phyloP scores from a whole-genome alignment of 2,888 invertebrate species.

The Apodemia hepburni region DNA sequence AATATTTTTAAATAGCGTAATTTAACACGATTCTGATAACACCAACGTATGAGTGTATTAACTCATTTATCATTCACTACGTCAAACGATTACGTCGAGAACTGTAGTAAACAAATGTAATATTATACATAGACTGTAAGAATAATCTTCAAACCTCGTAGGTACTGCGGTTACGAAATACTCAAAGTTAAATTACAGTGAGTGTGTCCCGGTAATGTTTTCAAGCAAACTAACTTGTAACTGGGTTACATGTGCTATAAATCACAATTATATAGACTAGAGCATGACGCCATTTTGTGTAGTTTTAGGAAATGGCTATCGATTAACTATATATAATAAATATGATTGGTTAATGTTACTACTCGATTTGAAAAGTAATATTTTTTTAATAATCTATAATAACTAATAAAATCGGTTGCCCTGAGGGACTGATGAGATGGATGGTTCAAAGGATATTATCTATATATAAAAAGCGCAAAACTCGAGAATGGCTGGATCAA shows the following conservation, averaged over 20 bases:
- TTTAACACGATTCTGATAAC: background rate
- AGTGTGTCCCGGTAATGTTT: slow-evolving; percentile 39
- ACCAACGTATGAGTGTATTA: background rate
- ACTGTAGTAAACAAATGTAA: slow-evolving; percentile 17
- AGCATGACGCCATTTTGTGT: slow-evolving; percentile 16
- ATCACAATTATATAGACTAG: slow-evolving; percentile 61
- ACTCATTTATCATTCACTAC: background rate
- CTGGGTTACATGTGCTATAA: slow-evolving; percentile 61
- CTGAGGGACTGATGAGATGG: too few species aligned
- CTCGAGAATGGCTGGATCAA: too few species aligned
- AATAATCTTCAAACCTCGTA: slow-evolving; percentile 1
- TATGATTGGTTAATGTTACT: too few species aligned
- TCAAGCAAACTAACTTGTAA: slow-evolving; percentile 45
- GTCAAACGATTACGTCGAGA: background rate
- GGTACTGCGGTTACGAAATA: slow-evolving; percentile 1
- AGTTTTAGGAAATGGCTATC: background rate
- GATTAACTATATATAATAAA: background rate
- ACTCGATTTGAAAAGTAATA: too few species aligned
- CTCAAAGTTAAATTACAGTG: slow-evolving; percentile 38
- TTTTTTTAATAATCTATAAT: too few species aligned
- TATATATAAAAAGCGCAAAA: too few species aligned
- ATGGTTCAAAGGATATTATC: too few species aligned
- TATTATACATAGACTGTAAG: background rate
- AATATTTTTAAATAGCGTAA: background rate
- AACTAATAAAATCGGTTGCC: too few species aligned